Conservation (phyloP, 2,888 invertebrate species). For the Uropetala carovei region DNA sequence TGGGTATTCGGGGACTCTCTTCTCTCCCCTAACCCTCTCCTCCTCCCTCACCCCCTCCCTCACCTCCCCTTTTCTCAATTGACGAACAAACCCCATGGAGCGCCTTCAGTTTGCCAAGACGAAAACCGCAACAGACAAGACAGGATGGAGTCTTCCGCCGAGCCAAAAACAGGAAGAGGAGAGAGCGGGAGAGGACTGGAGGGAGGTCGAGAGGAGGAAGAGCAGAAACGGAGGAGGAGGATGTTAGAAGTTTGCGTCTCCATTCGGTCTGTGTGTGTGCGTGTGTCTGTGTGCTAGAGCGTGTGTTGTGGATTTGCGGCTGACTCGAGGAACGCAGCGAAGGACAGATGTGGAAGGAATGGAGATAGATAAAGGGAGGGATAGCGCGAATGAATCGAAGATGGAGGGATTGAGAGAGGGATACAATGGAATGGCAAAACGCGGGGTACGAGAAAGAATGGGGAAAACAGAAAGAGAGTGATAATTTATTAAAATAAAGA, state of each 20-base stretch:
- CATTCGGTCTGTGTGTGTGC: background rate
- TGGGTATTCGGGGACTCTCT: background rate
- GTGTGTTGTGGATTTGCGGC: conserved; percentile 3
- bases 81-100: conserved; percentile 50
- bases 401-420: too few relatives aligned
- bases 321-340: background rate
- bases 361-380: background rate
- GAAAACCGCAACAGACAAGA: conserved; percentile 35
- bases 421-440: too few relatives aligned
- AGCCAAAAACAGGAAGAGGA: background rate
- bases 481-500: background rate
- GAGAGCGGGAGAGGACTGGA: background rate
- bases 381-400: too few relatives aligned
- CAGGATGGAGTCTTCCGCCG: conserved; percentile 4
- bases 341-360: background rate
- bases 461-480: background rate
- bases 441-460: background rate
- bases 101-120: conserved; percentile 56
- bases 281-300: background rate
- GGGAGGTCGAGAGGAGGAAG: background rate
- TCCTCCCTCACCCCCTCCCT: background rate
- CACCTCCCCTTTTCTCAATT: conserved; percentile 5
- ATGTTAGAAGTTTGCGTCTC: conserved; percentile 14
- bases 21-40: background rate
- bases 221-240: background rate